Evolutionary conservation across 2,113 vertebrate species (phyloP).

Genomic region (Crypturellus undulatus): DNA sequence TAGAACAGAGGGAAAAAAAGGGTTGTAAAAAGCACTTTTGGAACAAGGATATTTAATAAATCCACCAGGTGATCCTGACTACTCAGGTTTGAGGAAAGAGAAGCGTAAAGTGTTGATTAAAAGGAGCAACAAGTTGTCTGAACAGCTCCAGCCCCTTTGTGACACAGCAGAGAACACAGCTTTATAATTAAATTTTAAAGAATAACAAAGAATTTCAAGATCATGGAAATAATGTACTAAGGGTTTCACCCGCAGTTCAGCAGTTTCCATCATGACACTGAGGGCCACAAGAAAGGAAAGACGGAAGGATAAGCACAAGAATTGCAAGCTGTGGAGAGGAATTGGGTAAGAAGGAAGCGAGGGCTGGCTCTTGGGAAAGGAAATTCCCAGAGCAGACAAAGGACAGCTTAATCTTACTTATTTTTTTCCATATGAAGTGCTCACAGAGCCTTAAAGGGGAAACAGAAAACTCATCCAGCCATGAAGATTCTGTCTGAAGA

Average conservation of each 20-base stretch:
- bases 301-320: neutral
- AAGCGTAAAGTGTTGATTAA: accelerated
- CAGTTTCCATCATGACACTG: neutral
- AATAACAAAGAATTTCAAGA: neutral
- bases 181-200: neutral
- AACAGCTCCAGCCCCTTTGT: neutral
- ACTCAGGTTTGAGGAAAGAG: neutral
- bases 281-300: neutral
- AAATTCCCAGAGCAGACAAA: neutral
- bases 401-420: neutral
- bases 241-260: neutral
- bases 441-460: neutral
- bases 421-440: neutral
- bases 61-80: neutral
- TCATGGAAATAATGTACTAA: neutral
- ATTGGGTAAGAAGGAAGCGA: neutral
- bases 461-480: neutral
- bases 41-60: neutral
- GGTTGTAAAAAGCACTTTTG: neutral
- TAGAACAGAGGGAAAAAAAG: neutral
- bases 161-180: neutral
- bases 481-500: neutral
- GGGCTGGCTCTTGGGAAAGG: too few species aligned
- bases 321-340: neutral
- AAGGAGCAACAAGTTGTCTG: neutral